Base-by-base conservation (phyloP, 2,888 invertebrate species). In the Campoplex capitator region DNA sequence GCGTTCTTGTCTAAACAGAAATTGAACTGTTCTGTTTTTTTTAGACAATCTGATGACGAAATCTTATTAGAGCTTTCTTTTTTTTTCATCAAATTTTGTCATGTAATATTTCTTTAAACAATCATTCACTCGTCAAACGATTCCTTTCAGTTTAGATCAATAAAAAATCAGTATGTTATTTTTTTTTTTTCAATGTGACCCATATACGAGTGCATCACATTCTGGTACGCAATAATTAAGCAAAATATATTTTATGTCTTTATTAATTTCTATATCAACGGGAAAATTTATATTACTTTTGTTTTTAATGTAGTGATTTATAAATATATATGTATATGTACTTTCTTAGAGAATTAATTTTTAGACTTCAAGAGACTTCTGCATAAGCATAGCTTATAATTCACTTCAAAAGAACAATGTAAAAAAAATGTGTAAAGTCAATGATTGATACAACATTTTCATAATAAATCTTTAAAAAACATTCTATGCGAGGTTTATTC, bases 361-460 rank as follows among this genome's bases (percentile, higher is more conserved):
- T 32, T 3, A 32, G 58, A 11, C 28, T 58, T 58, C 28, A 13
- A 58, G 28, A 58, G 28, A 58, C 28, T 13, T 54, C 3, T 13
- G 28, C n/a, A 4, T 32, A 73, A 51, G n/a, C 35, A 54, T 73
- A 54, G 6, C 23, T 54, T 23, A 54, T 54, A n/a, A 73, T 73
- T n/a, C n/a, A 54, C n/a, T 6, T 42, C 9, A 42, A 38, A 38
- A 23, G 38, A 56, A 42, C 28, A 23, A 23, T 70, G 71, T 83
- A 71, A 65, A 80, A 23, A 80, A 58, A 75, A 38, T 13, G 54
- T 85, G 81, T 81, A 81, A 81, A 76, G 65, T 76, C 62, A 51
- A n/a, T 58, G n/a, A 84, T 70, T 28, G 48, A 35, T 85, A 71
- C 42, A 56, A 75, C 13, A 48, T 76, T 81, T 85, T 74, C 74